These are phyloP conservation scores for Phainopepla nitens DNA, from an alignment of 2,113 vertebrate species.

Conservation along the genomic window DNA sequence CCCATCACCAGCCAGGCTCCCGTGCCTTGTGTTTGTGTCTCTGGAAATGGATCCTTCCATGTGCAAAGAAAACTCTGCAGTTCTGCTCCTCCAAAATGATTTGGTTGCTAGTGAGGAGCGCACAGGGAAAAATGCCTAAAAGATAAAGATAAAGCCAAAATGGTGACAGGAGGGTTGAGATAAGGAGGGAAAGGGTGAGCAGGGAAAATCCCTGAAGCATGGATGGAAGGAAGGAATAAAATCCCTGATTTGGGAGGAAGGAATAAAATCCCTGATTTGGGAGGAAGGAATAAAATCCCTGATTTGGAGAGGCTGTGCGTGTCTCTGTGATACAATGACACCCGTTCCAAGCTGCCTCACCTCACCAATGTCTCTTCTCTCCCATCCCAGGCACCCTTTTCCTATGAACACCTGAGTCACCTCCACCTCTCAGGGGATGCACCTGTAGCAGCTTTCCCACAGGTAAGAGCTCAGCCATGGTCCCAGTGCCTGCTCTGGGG, in stretches of 20 bases:
- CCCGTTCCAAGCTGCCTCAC: neutral
- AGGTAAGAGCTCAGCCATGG: neutral
- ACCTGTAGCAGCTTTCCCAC: neutral
- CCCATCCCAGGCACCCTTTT: neutral
- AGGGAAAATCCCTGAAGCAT: neutral
- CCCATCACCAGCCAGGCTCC: neutral
- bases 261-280: neutral
- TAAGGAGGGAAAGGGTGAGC: neutral
- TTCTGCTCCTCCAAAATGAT: neutral
- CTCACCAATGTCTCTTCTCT: neutral
- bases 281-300: neutral
- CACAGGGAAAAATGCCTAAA: neutral
- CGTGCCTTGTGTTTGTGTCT: neutral
- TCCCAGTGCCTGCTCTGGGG: fast-evolving
- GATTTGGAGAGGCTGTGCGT: neutral
- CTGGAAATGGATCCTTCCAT: neutral
- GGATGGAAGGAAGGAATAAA: neutral
- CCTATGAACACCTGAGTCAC: neutral
- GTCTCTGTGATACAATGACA: neutral
- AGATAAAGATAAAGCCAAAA: neutral
- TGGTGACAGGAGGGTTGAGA: neutral
- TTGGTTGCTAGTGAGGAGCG: neutral
- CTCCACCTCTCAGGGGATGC: neutral
- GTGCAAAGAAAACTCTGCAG: neutral
- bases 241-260: neutral